These are phyloP conservation scores for Balaeniceps rex DNA, from an alignment of 2,113 vertebrate species.

Conservation along the genomic window DNA sequence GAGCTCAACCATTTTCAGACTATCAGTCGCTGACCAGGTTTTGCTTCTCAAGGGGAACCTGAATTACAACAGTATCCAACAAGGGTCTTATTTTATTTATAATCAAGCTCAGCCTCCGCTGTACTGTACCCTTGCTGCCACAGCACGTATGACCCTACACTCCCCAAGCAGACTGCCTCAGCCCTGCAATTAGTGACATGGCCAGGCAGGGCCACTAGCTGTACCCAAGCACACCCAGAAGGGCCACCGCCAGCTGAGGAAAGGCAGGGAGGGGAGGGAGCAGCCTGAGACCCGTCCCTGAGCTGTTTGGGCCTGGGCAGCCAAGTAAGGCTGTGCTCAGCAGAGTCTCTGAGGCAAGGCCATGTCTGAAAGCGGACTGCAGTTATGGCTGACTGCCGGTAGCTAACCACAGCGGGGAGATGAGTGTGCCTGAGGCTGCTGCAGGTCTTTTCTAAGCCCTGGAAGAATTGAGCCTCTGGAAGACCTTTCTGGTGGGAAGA, in stretches of 20 bases:
- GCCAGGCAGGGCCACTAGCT: not conserved
- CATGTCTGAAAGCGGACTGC: not conserved
- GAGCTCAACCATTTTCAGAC: not conserved
- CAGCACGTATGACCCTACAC: rapidly evolving
- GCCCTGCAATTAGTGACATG: not conserved
- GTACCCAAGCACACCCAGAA: not conserved
- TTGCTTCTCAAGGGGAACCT: not conserved
- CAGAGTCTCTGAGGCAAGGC: not conserved
- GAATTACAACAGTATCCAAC: not conserved
- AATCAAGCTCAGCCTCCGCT: not conserved
- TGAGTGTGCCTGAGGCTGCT: not conserved
- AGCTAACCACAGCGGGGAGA: not conserved
- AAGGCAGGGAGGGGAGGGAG: not conserved
- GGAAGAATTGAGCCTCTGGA: not conserved
- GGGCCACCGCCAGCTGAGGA: not conserved
- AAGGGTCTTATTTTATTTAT: not conserved
- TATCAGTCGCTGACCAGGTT: not conserved
- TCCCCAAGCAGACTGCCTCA: not conserved
- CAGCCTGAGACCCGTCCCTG: not conserved
- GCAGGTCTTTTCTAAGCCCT: not conserved
- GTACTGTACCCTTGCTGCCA: not conserved
- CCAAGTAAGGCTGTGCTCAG: not conserved
- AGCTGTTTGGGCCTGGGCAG: not conserved
- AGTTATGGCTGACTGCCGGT: rapidly evolving
- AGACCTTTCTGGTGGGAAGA: not conserved